Base-by-base conservation (phyloP, 2,888 invertebrate species). In the Aleiodes alternator region DNA sequence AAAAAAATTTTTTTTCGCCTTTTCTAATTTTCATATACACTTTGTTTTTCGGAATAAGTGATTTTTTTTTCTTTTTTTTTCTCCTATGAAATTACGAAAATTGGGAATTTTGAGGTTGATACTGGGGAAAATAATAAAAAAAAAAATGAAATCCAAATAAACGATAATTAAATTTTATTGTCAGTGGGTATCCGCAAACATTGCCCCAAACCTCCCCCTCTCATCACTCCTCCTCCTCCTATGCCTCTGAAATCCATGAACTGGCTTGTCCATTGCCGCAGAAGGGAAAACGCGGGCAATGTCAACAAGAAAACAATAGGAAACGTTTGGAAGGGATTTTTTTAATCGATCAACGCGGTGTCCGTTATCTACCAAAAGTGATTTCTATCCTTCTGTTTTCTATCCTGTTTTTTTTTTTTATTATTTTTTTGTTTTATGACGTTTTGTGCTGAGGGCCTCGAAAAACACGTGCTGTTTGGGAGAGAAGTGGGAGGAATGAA, bases 91-190 rank as follows among this genome's bases (percentile, higher is more conserved):
- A 34, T 34, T 34, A 34, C 4, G 34, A 4, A 6, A 34, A 34
- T 34, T 9, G 43, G 7, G 11, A 43, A 43, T 43, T 43, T 43
- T 8, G 9, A 43, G 8, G 4, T 43, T 43, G 9, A 43, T 43
- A 43, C 9, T 43, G 1, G 11, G 43, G 38, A 38, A 38, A 11
- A 43, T 43, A 43, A 43, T 75, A 50, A 31, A 57, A 38, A 31
- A 31, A 61, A 75, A 72, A 77, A 74, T 76, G 73, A 77, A 78
- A 78, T 77, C 59, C 78, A 73, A 80, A 80, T 77, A 76, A 75
- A 72, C 70, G 76, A 77, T 76, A 74, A 81, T 80, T 77, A 75
- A 76, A 80, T 80, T 80, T 74, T 75, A 80, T 80, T 76, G 73
- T 76, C 55, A 75, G 68, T 64, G 73, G 72, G 57, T 76, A 75